phyloP scores from a whole-genome alignment of 2,888 invertebrate genomes.

The Scaeva pyrastri region DNA sequence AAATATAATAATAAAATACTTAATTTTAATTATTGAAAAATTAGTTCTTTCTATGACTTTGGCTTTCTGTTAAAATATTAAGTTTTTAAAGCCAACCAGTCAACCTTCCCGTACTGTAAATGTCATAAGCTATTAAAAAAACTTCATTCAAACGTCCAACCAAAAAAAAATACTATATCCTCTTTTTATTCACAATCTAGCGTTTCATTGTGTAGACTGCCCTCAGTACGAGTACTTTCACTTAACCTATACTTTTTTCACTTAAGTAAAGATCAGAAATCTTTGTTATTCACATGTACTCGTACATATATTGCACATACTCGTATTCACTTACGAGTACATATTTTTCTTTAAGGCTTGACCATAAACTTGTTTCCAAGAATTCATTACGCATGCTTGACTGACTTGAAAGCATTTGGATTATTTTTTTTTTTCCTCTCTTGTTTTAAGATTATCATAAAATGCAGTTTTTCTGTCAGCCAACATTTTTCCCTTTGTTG shows the following conservation, averaged over 20 bases:
- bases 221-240: slow-evolving; percentile 39
- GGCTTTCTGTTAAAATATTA: no score
- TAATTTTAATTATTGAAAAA: no score
- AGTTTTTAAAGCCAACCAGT: no score
- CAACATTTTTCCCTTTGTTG: slow-evolving; percentile 39
- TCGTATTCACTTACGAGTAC: background rate
- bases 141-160: background rate
- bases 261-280: slow-evolving; percentile 20
- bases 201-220: background rate
- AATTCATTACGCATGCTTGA: slow-evolving; percentile 38
- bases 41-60: no score
- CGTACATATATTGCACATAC: background rate
- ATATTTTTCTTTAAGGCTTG: slow-evolving; percentile 32
- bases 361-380: slow-evolving; percentile 43
- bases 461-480: slow-evolving; percentile 34
- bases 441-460: slow-evolving; percentile 19
- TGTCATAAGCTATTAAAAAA: background rate
- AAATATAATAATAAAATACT: no score
- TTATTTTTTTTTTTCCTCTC: background rate
- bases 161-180: background rate
- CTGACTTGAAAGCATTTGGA: slow-evolving; percentile 28
- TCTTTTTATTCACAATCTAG: background rate
- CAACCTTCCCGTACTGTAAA: background rate
- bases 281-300: background rate
- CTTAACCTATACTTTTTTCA: slow-evolving; percentile 25